Conservation (phyloP, 2,888 invertebrate genomes). For the Dryococelus australis region DNA sequence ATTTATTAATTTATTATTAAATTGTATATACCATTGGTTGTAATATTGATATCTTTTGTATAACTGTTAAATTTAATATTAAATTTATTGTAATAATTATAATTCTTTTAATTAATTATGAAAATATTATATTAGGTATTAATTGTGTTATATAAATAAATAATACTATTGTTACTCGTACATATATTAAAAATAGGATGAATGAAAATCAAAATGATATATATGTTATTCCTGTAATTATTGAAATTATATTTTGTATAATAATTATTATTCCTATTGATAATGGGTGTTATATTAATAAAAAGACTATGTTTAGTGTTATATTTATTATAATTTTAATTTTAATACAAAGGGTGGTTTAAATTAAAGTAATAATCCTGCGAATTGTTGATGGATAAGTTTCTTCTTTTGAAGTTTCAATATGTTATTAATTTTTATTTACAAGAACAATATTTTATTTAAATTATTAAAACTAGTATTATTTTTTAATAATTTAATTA, state of each 20-base stretch:
- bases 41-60: no score
- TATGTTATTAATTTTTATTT: neutral
- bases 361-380: neutral
- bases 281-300: neutral
- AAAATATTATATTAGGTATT: neutral
- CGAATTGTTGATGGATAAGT: neutral
- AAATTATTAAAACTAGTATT: no score
- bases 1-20: no score
- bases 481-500: no score
- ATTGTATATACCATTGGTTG: no score
- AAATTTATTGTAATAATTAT: no score
- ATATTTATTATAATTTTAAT: neutral
- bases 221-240: neutral
- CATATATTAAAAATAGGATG: neutral
- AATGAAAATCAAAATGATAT: neutral
- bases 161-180: neutral
- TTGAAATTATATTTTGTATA: neutral
- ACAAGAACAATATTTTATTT: neutral
- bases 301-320: neutral
- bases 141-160: neutral
- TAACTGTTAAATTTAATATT: no score
- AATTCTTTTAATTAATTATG: no score
- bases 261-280: neutral
- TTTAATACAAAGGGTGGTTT: neutral
- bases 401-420: neutral